Evolutionary conservation across 2,797 vertebrate species (phyloP).

Genomic region (Dryobates pubescens): DNA sequence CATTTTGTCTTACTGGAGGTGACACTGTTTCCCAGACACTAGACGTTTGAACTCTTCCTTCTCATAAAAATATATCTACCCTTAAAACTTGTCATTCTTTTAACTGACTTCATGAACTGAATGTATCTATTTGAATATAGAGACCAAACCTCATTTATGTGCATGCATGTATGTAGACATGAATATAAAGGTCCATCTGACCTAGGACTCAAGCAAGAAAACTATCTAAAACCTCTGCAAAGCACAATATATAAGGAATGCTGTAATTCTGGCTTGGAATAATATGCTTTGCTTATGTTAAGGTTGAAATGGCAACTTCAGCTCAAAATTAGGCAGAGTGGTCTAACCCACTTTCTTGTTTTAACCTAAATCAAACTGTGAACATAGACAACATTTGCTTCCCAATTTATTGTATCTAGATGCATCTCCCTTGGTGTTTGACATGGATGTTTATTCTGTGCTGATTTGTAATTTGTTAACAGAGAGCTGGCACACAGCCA

Average conservation of each 20-base stretch:
- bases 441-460: not conserved
- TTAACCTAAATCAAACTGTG: not conserved
- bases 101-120: not conserved
- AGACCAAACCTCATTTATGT: not conserved
- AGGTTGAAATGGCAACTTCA: not conserved
- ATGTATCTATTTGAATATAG: not conserved
- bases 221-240: not conserved
- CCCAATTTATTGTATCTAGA: not conserved
- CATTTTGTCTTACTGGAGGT: conserved; percentile 3
- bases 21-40: not conserved
- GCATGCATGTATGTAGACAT: accelerated
- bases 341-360: not conserved
- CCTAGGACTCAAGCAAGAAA: not conserved
- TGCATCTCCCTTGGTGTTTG: conserved; percentile 9
- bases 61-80: not conserved
- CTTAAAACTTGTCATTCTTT: conserved; percentile 1
- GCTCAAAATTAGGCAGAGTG: not conserved
- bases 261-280: not conserved
- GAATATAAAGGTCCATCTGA: not conserved
- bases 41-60: not conserved
- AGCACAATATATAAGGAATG: not conserved
- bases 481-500: not conserved
- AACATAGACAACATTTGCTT: not conserved
- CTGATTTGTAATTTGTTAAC: not conserved
- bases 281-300: not conserved